Evolutionary conservation across 1,140 invertebrate genomes (phyloP), one percentile per base, ranked within the genome.

Genomic region (Heliconius himera): DNA sequence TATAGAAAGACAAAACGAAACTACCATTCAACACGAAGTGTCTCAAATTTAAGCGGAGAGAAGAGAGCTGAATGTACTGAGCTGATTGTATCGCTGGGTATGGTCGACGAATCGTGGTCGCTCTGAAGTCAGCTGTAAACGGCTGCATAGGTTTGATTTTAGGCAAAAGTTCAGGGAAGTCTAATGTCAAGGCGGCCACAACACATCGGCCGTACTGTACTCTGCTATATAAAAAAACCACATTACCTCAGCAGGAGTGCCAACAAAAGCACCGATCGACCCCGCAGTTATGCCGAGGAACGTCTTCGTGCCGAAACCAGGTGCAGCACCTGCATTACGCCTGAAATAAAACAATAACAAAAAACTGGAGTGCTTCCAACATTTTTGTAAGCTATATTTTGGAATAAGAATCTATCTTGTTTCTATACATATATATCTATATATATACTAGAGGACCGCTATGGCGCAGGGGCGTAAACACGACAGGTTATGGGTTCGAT

Each of bases 191-290:
- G 6, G 6, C 5, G 33, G 33, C 41, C 3, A 46, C 13, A 46
- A 46, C 1, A 46, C 13, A 46, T 16, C 13, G 13, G 41, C 41
- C 13, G 41, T 46, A 46, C 13, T 46, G 41, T 0, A 46, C 41
- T 1, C 41, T 46, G 13, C 41, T 46, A 16, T 46, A 46, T 36
- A 36, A 36, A 36, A 36, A 36, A n/a, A n/a, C 8, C 9, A 70
- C 4, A 29, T 79, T 77, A 87, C 86, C 96, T 99, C 99, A 11
- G 99, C 98, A 2, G 99, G 99, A 9, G 98, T 99, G 75, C 99
- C 99, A 74, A 99, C 97, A 93, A 98, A 98, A 13, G 99, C 98
- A 36, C 99, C 99, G 66, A 97, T 95, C 26, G 97, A 97, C 8
- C 99, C 99, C 13, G 99, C 98, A 4, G 96, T 95, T 93, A 99